Base-by-base conservation (phyloP, 2,797 vertebrate genomes). In the Micropoecilia bifurca region DNA sequence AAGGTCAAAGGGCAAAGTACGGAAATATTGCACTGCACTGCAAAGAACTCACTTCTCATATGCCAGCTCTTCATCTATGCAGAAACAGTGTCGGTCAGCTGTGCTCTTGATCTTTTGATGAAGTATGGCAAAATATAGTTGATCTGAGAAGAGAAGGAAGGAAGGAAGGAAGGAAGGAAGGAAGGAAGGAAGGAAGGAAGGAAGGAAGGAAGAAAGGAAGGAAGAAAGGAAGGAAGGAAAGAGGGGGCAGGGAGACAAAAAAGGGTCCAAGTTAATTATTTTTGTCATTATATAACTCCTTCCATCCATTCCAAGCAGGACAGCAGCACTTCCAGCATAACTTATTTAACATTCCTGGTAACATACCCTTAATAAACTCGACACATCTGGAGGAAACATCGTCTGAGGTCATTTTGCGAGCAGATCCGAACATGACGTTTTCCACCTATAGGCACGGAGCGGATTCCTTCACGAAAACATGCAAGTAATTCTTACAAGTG, bases 51-150 rank as follows among this genome's bases (percentile, higher is more conserved):
- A 99, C 99, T 99, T 99, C 86, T 99, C 98, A 92, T 99, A 99
- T 0, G 97, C 95, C 85, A 99, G 93, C 92, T 99, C 99, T 82
- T 99, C 98, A 89, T 99, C 99, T 88, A 97, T 95, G 94, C 96
- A 97, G 95, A 99, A 99, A 91, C 97, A 99, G 95, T 99, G 98
- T 81, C 96, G 93, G 75, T 97, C 97, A 75, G 96, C 77, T 55
- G 95, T 96, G 95, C 95, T 97, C 94, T 97, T 98, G 90, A 97
- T 96, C 95, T 98, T 99, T 91, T 97, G 97, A 90, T 95, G 96
- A 45, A 99, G 95, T 91, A 98, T 95, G 90, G 97, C 97, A 93
- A 99, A 99, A 95, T 97, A 99, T 33, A 99, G 96, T 88, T 97
- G 97, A 96, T 98, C 99, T 99, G 95, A 78, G 96, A 85, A 96